phyloP scores from a whole-genome alignment of 2,888 invertebrate genomes.

The Bellardia bayeri region DNA sequence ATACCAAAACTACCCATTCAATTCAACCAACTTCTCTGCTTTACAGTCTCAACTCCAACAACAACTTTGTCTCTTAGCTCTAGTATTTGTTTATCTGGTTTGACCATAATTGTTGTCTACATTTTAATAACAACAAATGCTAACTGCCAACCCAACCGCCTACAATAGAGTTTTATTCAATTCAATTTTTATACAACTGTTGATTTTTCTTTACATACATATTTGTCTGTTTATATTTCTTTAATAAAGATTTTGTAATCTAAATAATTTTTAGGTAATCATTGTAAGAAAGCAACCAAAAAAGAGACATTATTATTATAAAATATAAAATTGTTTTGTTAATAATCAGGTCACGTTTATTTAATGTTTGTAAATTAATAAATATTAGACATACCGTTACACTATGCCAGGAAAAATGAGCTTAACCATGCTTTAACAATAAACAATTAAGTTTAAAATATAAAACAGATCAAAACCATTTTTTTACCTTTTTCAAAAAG shows the following conservation, averaged over 20 bases:
- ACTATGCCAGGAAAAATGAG: too few relatives aligned
- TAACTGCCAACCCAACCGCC: slow-evolving; percentile 17
- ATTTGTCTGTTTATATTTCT: slow-evolving; percentile 25
- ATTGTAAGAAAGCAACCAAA: neutral
- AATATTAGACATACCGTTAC: too few relatives aligned
- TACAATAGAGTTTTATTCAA: slow-evolving; percentile 17
- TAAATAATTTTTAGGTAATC: neutral
- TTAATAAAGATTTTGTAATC: slow-evolving; percentile 42
- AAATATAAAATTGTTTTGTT: slow-evolving; percentile 15
- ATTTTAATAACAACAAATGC: neutral
- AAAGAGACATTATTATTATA: neutral
- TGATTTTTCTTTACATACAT: slow-evolving; percentile 13
- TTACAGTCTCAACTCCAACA: too few relatives aligned
- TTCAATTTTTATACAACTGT: slow-evolving; percentile 12
- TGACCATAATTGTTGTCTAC: neutral
- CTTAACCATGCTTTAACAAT: too few relatives aligned
- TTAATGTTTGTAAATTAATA: neutral
- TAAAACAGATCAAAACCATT: too few relatives aligned
- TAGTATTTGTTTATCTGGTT: slow-evolving; percentile 3
- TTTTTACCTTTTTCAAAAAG: too few relatives aligned
- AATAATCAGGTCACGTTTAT: slow-evolving; percentile 29
- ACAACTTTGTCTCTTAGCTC: too few relatives aligned
- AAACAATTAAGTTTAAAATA: too few relatives aligned
- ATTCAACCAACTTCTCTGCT: too few relatives aligned
- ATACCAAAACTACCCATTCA: neutral